Evolutionary conservation across 2,797 vertebrate species (phyloP), one percentile per base, ranked within the genome.

Genomic region (Anisognathus igniventris): DNA sequence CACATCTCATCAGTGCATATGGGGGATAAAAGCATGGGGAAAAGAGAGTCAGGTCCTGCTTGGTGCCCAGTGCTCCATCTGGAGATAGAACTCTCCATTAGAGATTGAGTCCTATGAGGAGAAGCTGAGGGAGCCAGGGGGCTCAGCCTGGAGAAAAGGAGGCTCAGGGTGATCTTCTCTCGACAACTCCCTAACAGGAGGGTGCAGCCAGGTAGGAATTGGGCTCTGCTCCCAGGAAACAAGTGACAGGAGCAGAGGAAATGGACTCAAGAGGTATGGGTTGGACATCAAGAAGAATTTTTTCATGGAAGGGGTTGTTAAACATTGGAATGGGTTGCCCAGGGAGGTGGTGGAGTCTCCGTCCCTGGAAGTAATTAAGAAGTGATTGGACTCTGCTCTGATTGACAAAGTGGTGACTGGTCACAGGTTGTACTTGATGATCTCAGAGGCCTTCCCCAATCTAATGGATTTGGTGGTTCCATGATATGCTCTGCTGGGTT

Each of bases 1-100:
- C 25, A 54, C 2, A 3, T 21, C 30, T 33, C 6, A 0, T n/a
- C 66, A 31, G 50, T 9, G 37, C 39, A 27, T 39, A 7, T 0
- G 5, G 14, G 40, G 19, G 14, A 23, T 24, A 23, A 62, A 56
- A 39, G 22, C 3, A 27, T 0, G 1, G 42, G 27, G 39, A 10
- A 24, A 50, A 44, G 1, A 57, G 25, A 19, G 21, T 14, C 35
- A 33, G 67, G n/a, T 14, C 15, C 51, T 80, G 73, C 60, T 57
- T 25, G 35, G n/a, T 31, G n/a, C 30, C n/a, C 28, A 18, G 31
- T 4, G 39, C 56, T 80, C 30, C 65, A 31, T 31, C 21, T 53
- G 30, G 53, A 73, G 18, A 30, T 16, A 40, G 61, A 60, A 22
- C 25, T 20, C 47, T 47, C 25, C 30, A 28, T 20, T 23, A 60